A percentile compares a stretch with the other conserved stretches of the same genome.
phyloP scores from a whole-genome alignment of 2,113 vertebrate species.

The Scortum barcoo region DNA sequence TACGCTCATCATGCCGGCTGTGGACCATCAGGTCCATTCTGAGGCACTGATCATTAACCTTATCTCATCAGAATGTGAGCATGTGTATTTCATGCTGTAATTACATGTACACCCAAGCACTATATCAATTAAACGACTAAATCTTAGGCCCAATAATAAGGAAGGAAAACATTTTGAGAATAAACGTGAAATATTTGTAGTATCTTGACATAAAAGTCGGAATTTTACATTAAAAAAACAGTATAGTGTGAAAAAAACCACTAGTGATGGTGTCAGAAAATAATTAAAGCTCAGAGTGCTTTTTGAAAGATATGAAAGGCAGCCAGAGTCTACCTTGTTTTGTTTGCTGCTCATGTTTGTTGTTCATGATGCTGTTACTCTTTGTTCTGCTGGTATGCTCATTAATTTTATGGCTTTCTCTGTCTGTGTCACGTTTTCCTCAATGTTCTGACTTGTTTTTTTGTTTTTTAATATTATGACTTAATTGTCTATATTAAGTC shows the following conservation, averaged over 20 bases:
- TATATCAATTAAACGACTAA: not conserved
- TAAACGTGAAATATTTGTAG: not conserved
- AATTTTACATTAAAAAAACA: too few relatives aligned
- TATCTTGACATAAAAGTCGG: too few relatives aligned
- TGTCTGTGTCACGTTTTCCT: too few relatives aligned
- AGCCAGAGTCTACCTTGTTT: not conserved
- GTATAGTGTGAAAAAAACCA: too few relatives aligned
- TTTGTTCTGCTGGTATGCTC: not conserved
- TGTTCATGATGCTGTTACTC: not conserved
- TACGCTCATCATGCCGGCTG: constrained; percentile 52
- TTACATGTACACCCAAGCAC: not conserved
- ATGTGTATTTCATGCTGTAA: not conserved
- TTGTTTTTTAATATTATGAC: not conserved
- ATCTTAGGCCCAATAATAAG: too few relatives aligned
- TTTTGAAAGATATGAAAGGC: not conserved
- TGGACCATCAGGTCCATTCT: not conserved
- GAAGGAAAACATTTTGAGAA: not conserved
- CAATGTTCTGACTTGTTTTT: not conserved
- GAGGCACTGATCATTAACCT: not conserved
- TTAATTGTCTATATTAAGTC: not conserved
- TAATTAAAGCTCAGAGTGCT: not conserved
- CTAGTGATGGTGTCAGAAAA: too few relatives aligned
- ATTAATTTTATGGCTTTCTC: too few relatives aligned
- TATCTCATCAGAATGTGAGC: not conserved
- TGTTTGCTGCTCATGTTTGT: too few relatives aligned